Evolutionary conservation across 1,140 invertebrate species (phyloP), one percentile per base, ranked within the genome.

Genomic region (Coelopa frigida): DNA sequence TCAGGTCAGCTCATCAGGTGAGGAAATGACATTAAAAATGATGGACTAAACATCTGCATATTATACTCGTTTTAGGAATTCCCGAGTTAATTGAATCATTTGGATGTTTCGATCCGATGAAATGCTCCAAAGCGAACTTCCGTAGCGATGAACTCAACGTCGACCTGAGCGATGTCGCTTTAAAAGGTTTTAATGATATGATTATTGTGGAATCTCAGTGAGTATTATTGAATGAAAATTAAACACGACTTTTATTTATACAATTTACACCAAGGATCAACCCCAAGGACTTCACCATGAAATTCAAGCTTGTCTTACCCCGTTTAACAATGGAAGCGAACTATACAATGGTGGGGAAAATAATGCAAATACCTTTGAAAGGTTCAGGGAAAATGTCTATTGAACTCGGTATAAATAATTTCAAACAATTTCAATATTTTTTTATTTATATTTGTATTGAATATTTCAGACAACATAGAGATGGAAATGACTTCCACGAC

Each of bases 371-470:
- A 42, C 81, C 82, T 3, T 65, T 85, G 26, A 73, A 76, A 15
- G 83, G 83, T 4, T 65, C 73, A 23, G 83, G 83, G 10, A 68
- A 70, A 27, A 81, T 81, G 51, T 81, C 77, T 70, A 76, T 85
- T 56, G 79, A 82, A 61, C 74, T 79, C 26, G 77, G 79, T 81
- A 70, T 12, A 37, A 2, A 14, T 45, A 24, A 36, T 10, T 37
- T 11, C 33, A 31, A 43, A 6, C 20, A 21, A 29, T 12, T 29
- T 14, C n/a, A n/a, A 8, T 43, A 41, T n/a, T 33, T 18, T 38
- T 47, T 8, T 22, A 39, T n/a, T 21, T 11, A 35, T 18, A 5
- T 4, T 39, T 4, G 21, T 21, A 39, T 2, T 23, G 32, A 17
- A 15, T 11, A 7, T 3, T 22, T 12, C 57, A 81, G 79, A 71